These are phyloP conservation scores for Apeira syringaria DNA, from an alignment of 2,888 invertebrate genomes.

Conservation along the genomic window DNA sequence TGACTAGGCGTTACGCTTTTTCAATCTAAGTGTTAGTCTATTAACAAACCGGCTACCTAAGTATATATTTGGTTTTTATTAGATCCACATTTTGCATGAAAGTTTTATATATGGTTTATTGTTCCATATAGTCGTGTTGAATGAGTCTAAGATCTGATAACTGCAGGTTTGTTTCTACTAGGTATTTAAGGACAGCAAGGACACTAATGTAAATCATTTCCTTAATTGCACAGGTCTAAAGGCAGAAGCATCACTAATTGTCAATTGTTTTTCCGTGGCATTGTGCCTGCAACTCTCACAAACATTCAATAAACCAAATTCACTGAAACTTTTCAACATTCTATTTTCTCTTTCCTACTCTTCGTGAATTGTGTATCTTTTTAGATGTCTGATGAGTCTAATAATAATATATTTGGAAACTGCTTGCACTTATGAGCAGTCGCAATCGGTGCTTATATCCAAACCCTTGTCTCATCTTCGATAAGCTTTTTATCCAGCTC, in stretches of 20 bases:
- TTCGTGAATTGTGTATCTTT: neutral
- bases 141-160: no score
- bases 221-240: constrained; percentile 2
- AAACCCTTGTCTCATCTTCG: neutral
- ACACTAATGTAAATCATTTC: neutral
- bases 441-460: neutral
- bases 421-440: neutral
- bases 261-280: constrained; percentile 11
- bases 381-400: no score
- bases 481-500: neutral
- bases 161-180: neutral
- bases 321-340: constrained; percentile 3
- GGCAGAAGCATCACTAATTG: constrained; percentile 6
- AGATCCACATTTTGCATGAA: no score
- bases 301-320: constrained; percentile 21
- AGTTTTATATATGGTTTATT: no score
- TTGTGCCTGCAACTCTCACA: constrained; percentile 13
- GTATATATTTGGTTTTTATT: no score
- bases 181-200: neutral
- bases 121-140: no score
- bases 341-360: neutral
- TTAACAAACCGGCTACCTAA: no score
- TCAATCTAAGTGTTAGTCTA: no score
- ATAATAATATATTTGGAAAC: no score
- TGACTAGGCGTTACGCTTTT: no score